phyloP scores from a whole-genome alignment of 2,888 invertebrate genomes.

The Proisotoma minuta region DNA sequence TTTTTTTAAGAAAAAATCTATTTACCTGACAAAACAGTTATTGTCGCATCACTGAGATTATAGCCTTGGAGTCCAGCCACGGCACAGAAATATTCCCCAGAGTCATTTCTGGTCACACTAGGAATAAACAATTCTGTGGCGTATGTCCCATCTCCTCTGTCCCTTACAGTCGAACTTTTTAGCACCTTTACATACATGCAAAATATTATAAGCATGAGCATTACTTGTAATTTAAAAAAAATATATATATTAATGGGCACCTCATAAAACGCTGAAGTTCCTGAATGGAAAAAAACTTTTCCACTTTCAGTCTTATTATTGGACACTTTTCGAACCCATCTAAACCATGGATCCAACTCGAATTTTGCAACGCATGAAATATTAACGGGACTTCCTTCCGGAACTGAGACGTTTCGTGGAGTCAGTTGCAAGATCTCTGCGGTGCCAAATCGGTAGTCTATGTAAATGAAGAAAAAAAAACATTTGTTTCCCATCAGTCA shows the following conservation, averaged over 20 bases:
- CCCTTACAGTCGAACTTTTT: conserved; percentile 28
- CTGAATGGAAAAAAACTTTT: conserved; percentile 30
- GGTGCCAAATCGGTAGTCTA: conserved; percentile 29
- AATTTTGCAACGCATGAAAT: conserved; percentile 45
- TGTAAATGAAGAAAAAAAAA: background rate
- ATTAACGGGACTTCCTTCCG: conserved; percentile 38
- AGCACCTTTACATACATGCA: too few species aligned
- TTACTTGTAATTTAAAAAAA: conserved; percentile 4
- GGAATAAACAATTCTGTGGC: conserved; percentile 36
- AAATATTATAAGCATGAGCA: too few species aligned
- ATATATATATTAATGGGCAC: too few species aligned
- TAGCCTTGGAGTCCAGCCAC: conserved; percentile 39
- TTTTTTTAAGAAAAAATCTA: background rate
- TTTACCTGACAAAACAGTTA: conserved; percentile 32
- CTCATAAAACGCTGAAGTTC: conserved; percentile 29
- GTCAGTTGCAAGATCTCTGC: conserved; percentile 43
- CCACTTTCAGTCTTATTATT: conserved; percentile 20
- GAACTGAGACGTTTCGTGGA: conserved; percentile 42
- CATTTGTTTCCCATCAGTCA: background rate
- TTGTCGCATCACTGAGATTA: conserved; percentile 38
- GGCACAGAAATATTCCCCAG: conserved; percentile 43
- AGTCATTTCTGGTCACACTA: conserved; percentile 35
- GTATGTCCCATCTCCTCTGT: conserved; percentile 27
- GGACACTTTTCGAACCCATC: conserved; percentile 41
- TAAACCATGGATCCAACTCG: conserved; percentile 32